Base-by-base conservation (phyloP, 2,797 vertebrate genomes). In the Cyclura pinguis region DNA sequence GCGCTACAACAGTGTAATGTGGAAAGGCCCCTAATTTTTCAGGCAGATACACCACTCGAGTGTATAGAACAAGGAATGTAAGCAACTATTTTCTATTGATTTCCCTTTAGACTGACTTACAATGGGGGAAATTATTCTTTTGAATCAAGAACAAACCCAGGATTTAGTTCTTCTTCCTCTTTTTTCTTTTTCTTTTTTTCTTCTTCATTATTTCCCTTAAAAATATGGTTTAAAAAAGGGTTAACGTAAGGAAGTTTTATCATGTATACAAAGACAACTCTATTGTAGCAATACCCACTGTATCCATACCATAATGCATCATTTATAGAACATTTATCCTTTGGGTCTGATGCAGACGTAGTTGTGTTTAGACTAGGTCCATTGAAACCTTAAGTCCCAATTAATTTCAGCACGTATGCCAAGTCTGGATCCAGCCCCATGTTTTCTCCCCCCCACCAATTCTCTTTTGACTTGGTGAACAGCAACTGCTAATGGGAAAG, bases 21-120 rank as follows among this genome's bases (percentile, higher is more conserved):
- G 42, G 42, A 47, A 47, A 3, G 42, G 42, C 42, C 42, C 4
- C 42, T 47, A 47, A 47, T 8, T 86, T 69, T 85, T 42, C 50
- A 50, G 78, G 78, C 84, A 74, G 32, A 80, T 57, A 35, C 50
- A 42, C 32, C 22, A 76, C 32, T 20, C 35, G 47, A 22, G 35
- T 57, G 24, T 84, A 42, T 38, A 80, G 59, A 64, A 27, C 22
- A 13, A 1, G 6, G 14, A 69, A 55, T 76, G 7, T 14, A 74
- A 86, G 20, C 24, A 32, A 84, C 89, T 35, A 89, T 89, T 35
- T 95, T 89, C 91, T 89, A 38, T 74, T 80, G 76, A 24, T 76
- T 95, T 91, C 24, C 83, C 91, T 90, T 94, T 91, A 95, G 91
- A 94, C 94, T 89, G 94, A 94, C 76, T 89, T 92, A 88, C 93